These are phyloP conservation scores for Orgyia antiqua DNA, from an alignment of 2,888 invertebrate genomes.

Conservation along the genomic window DNA sequence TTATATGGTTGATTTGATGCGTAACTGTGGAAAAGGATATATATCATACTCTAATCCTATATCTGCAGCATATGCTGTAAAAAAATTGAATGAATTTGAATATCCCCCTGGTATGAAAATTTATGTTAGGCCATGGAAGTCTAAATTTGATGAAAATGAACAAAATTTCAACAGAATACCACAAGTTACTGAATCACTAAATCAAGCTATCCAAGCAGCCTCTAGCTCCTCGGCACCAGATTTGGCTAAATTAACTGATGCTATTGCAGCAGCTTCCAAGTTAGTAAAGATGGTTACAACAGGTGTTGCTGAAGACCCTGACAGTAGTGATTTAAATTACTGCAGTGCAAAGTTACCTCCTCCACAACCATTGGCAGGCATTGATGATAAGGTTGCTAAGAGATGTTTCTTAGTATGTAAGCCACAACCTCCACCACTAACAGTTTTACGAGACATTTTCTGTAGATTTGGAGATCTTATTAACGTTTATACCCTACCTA, in stretches of 20 bases:
- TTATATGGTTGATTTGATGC: conserved; percentile 66
- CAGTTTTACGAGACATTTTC: conserved; percentile 91
- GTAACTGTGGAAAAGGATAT: conserved; percentile 61
- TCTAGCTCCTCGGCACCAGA: conserved; percentile 57
- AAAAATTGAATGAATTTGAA: conserved; percentile 93
- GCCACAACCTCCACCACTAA: conserved; percentile 84
- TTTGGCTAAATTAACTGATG: conserved; percentile 83
- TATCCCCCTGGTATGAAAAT: conserved; percentile 92
- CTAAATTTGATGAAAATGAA: conserved; percentile 37
- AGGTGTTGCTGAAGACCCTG: conserved; percentile 36
- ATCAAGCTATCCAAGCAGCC: conserved; percentile 42
- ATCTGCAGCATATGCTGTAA: conserved; percentile 82
- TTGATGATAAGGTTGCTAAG: conserved; percentile 82
- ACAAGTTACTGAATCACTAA: conserved; percentile 43
- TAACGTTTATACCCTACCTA: conserved; percentile 92
- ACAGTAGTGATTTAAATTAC: conserved; percentile 59
- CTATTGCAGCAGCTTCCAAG: conserved; percentile 87
- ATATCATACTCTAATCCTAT: conserved; percentile 55
- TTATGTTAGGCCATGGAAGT: conserved; percentile 83
- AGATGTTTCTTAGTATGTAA: conserved; percentile 82
- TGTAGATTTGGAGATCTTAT: conserved; percentile 94
- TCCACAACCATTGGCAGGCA: conserved; percentile 81
- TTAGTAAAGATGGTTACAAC: conserved; percentile 82
- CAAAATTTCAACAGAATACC: conserved; percentile 39
- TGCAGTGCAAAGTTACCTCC: conserved; percentile 86